Base-by-base conservation (phyloP, 2,797 vertebrate species). In the Pipistrellus kuhlii region DNA sequence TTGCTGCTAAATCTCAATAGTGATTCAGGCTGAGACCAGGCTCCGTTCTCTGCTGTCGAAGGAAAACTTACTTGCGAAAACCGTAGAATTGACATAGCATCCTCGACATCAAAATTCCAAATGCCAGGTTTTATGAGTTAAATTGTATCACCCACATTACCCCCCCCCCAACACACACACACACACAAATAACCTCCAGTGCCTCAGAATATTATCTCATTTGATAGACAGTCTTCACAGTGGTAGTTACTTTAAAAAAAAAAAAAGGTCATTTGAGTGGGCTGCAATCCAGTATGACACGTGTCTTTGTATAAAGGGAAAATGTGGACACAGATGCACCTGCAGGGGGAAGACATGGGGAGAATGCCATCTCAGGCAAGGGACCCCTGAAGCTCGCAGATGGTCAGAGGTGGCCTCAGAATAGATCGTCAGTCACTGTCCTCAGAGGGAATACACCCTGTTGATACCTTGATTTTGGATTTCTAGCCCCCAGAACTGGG, bases 151-250 rank as follows among this genome's bases (percentile, higher is more conserved):
- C 8, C 18, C 17, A 46, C 23, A 1, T 12, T 6, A 9, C 35
- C 9, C 21, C 1, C 17, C 23, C n/a, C 12, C 25, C 7, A 5
- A 5, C 9, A 9, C n/a, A 8, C 18, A 5, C 4, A 21, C 53
- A 41, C 6, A 92, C 25, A 59, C 25, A 59, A 59, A 59, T 46
- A 93, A 69, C 59, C 1, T 8, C 21, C 21, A 59, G 32, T 53
- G 30, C 2, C 35, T 93, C 44, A 53, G 32, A 87, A 87, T 53
- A 12, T 35, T 6, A 23, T 17, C 27, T 76, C 51, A 77, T 83
- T 84, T 89, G 21, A 69, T 41, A 48, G 8, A 32, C 0, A 2
- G 4, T 51, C 41, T 59, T 83, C 35, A 51, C 14, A 35, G 11
- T 66, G 44, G 2, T 21, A 64, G 51, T 72, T 57, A 81, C 8